Percentiles rank a stretch among this genome's conserved stretches.
phyloP scores from a whole-genome alignment of 2,113 vertebrate species.

The Otolemur garnettii region DNA sequence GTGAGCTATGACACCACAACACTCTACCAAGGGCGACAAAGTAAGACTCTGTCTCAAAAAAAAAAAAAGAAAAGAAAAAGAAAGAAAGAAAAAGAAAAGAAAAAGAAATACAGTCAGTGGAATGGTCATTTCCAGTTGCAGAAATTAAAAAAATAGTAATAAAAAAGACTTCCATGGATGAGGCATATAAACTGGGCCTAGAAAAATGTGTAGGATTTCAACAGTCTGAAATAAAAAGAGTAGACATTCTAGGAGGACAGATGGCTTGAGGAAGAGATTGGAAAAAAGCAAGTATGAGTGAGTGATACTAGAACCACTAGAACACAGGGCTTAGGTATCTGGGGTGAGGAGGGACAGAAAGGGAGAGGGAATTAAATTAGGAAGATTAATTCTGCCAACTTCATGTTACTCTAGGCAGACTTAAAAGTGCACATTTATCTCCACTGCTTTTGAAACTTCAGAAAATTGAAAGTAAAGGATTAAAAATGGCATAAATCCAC shows the following conservation, averaged over 20 bases:
- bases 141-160: neutral
- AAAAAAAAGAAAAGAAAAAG: too few relatives aligned
- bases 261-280: neutral
- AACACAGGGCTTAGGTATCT: neutral
- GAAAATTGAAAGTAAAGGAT: conserved; percentile 27
- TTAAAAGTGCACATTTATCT: neutral
- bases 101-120: neutral
- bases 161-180: neutral
- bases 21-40: too few relatives aligned
- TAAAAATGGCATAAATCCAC: conserved; percentile 35
- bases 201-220: neutral
- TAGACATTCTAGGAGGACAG: neutral
- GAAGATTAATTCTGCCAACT: conserved; percentile 11
- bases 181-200: neutral
- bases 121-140: conserved; percentile 13
- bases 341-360: neutral
- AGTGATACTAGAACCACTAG: neutral
- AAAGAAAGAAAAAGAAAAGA: too few relatives aligned
- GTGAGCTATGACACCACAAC: too few relatives aligned
- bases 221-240: conserved; percentile 4
- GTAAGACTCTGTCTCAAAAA: too few relatives aligned
- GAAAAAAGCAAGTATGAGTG: neutral
- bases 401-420: neutral
- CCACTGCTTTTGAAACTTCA: conserved; percentile 33
- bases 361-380: neutral